Conservation (phyloP, 2,888 invertebrate species). For the Lochmaea capreae region DNA sequence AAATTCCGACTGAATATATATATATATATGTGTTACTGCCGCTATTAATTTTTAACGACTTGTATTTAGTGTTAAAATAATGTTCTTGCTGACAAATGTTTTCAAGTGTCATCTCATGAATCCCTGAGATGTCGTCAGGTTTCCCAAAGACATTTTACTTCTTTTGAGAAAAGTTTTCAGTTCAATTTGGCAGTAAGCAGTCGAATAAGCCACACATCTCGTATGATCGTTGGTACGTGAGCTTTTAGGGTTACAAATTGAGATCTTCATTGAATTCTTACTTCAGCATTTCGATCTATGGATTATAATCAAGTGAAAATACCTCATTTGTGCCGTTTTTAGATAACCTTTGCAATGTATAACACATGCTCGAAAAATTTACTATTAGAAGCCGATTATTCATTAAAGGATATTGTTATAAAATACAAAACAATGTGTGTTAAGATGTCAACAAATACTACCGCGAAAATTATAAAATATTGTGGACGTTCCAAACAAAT, state of each 20-base stretch:
- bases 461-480: too few relatives aligned
- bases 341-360: slow-evolving; percentile 19
- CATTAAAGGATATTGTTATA: background rate
- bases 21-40: too few relatives aligned
- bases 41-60: slow-evolving; percentile 19
- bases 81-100: slow-evolving; percentile 21
- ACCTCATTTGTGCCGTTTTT: slow-evolving; percentile 38
- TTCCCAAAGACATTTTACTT: slow-evolving; percentile 33
- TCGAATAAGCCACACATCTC: slow-evolving; percentile 38
- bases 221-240: slow-evolving; percentile 53
- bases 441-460: too few relatives aligned
- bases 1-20: too few relatives aligned
- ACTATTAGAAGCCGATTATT: background rate
- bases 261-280: slow-evolving; percentile 53
- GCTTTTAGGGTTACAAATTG: slow-evolving; percentile 51
- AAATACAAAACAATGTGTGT: background rate
- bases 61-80: slow-evolving; percentile 22
- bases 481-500: too few relatives aligned
- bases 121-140: slow-evolving; percentile 28
- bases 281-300: slow-evolving; percentile 36
- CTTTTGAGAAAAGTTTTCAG: slow-evolving; percentile 26
- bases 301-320: slow-evolving; percentile 42
- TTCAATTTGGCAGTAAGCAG: slow-evolving; percentile 38
- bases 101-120: slow-evolving; percentile 25
- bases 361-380: background rate